Percentiles rank a stretch among this genome's conserved stretches.
phyloP scores from a whole-genome alignment of 1,140 invertebrate species.

The Hyposmocoma kahamanoa region DNA sequence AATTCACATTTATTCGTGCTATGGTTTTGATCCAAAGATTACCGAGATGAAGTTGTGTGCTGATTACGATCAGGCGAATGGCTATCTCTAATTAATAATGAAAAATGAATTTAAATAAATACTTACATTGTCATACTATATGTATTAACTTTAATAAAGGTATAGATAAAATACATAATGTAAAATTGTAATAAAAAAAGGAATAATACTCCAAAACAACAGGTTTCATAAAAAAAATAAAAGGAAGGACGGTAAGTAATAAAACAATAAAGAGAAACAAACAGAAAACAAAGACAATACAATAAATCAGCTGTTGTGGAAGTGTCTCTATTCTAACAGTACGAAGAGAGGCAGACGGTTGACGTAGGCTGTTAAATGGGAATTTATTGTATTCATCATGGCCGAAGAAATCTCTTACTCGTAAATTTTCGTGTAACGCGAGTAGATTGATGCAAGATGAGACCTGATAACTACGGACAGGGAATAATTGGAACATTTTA shows the following conservation, averaged over 20 bases:
- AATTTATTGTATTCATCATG: constrained; percentile 65
- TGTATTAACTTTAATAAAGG: not conserved
- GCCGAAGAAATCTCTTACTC: constrained; percentile 43
- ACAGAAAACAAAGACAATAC: constrained; percentile 36
- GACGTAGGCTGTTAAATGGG: constrained; percentile 39
- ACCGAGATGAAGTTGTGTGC: not conserved
- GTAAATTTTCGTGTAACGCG: constrained; percentile 61
- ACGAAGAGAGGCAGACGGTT: not conserved
- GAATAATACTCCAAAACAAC: not conserved
- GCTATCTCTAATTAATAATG: not conserved
- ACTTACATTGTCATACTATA: not conserved
- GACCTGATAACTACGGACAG: constrained; percentile 36
- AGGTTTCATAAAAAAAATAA: constrained; percentile 11
- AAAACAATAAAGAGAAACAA: constrained; percentile 25
- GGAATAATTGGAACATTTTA: constrained; percentile 55
- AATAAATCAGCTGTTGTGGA: constrained; percentile 48
- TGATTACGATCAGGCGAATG: not conserved
- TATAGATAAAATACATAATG: not conserved
- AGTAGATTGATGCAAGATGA: constrained; percentile 50
- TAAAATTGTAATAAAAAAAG: not conserved
- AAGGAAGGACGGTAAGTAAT: constrained; percentile 16
- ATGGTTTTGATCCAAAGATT: no score
- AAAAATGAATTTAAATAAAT: not conserved
- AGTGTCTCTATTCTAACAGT: constrained; percentile 9
- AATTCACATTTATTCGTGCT: not conserved